Evolutionary conservation across 2,113 vertebrate genomes (phyloP), one percentile per base, ranked within the genome.

Genomic region (Trogon melanurus): DNA sequence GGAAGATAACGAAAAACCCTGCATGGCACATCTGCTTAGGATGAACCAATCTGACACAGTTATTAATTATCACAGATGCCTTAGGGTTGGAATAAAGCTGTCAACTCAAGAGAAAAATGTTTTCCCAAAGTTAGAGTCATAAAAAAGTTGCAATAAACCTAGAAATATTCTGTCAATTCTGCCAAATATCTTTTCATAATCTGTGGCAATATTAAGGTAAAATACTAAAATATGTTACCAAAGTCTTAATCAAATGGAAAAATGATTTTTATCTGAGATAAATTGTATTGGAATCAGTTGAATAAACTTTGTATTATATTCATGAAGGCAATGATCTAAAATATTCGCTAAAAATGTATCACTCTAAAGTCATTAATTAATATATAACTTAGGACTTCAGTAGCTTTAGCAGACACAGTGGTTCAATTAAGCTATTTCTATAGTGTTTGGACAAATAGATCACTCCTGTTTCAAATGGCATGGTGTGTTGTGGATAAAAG

Each of bases 21-120:
- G 61, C 61, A 67, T 29, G 65, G 73, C 91, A 96, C 95, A 96
- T 96, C 88, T 95, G 95, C 56, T 88, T 92, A 65, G 75, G 76
- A 83, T 86, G 73, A 88, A 79, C 79, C 13, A 32, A 90, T 79
- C 75, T 96, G 93, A 92, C 90, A 94, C 10, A 65, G 69, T 94
- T 96, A 96, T 96, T 97, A 97, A 97, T 96, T 97, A 97, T 65
- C 88, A 64, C 2, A 7, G 56, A 69, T 92, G 95, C 95, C 92
- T 96, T 86, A 84, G 85, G 88, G 88, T 57, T 84, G 61, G 88
- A 96, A 95, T 90, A 93, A 96, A 93, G 19, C 83, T 95, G 82
- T 94, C 83, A 94, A 71, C 60, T 93, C 60, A 78, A 58, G 74
- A 90, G 57, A 30, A 90, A 91, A 96, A 79, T 69, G 13, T 34